Base-by-base conservation (phyloP, 2,888 invertebrate genomes). In the Drosophila peninsularis region DNA sequence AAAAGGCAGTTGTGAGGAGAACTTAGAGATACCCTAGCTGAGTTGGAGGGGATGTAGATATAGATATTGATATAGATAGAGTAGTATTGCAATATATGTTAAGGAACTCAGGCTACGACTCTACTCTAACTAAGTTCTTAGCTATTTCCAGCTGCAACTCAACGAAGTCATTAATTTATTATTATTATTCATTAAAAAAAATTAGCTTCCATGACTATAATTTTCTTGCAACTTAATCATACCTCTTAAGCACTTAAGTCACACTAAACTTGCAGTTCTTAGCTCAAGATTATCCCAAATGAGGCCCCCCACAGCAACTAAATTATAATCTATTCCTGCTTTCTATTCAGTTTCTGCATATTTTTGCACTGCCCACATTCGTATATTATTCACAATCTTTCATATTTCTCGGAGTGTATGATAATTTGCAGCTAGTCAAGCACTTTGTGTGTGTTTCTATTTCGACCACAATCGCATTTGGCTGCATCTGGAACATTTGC, bases 361-460 rank as follows among this genome's bases (percentile, higher is more conserved):
- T 19, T 19, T 36, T 27, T 1, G 1, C 11, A 21, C 14, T 30
- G 44, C 44, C 27, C 34, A 55, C 27, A 14, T 10, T 5, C 32
- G 52, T 37, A 53, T 37, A 39, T 57, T 3, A 30, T 44, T 13
- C 27, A 21, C n/a, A 56, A 11, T 45, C n/a, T 39, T 30, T 14
- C 3, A 34, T 24, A 24, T 21, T 42, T 30, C 6, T 2, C 34
- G 2, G 36, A 36, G 11, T 14, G 34, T 62, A 57, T 78, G 74
- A 73, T 58, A 32, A 55, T 49, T 41, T n/a, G 42, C 34, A 66
- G 58, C 54, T 53, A 57, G 74, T 67, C 56, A 55, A 49, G 19
- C 45, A 3, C 21, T 21, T 24, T 45, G 27, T 45, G 39, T 41
- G 14, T 42, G 21, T 45, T 42, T 4, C 34, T 24, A 54, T 42